Base-by-base conservation (phyloP, 1,140 invertebrate species). In the Bombus soroeensis region DNA sequence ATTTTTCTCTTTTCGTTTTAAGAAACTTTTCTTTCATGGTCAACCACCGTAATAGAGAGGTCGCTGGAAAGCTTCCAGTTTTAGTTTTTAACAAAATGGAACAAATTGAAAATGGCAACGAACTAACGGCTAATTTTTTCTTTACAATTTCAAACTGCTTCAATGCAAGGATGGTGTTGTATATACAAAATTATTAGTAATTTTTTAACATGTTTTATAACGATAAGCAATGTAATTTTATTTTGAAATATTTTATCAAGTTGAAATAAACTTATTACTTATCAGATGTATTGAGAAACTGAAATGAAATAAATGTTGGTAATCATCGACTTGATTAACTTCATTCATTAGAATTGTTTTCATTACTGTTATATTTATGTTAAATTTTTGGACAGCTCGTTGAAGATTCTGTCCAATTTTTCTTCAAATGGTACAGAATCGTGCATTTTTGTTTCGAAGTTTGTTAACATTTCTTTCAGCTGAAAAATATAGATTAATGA, bases 101-200 rank as follows among this genome's bases (percentile, higher is more conserved):
- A 41, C 32, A 81, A 62, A 73, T 62, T 37, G 53, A 78, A 47
- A 79, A 71, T 47, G 53, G 39, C 75, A 84, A 79, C 75, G 83
- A 84, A 84, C 13, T 79, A 84, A 62, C 12, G 57, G 9, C 25
- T 72, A 68, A 72, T 43, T 28, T 32, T 47, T 66, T 62, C 47
- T 8, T 47, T 71, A 79, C 10, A 41, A 57, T 71, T 12, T 22
- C 15, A 41, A 77, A 77, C 22, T 39, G 37, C 47, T 73, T 15
- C 2, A 81, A 47, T 62, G 22, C 25, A 37, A 71, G 37, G 15
- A 53, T 57, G 53, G 28, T 39, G 76, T 84, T 39, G 76, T 84
- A 72, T 79, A 84, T 84, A 84, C 13, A 84, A 84, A 84, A 79
- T 79, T 72, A 62, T 79, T 79, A 79, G 39, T 72, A 84, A 79